These are phyloP conservation scores for Cylloceria caligata DNA, from an alignment of 2,888 invertebrate genomes.

Conservation along the genomic window DNA sequence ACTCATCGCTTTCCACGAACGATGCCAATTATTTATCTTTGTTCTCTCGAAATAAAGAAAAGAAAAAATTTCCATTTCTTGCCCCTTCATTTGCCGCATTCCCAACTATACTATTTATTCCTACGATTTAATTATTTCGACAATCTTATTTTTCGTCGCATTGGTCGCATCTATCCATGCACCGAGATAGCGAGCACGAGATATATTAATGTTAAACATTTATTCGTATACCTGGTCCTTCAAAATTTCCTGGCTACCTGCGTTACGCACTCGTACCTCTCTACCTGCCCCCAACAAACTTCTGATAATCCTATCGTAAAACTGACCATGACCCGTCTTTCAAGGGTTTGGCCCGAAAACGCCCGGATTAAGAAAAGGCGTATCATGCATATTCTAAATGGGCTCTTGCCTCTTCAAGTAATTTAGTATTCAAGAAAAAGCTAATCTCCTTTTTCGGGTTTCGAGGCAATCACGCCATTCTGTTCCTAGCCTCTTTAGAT, in stretches of 20 bases:
- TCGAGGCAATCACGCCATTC: neutral
- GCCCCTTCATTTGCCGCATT: neutral
- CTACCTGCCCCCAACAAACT: conserved; percentile 41
- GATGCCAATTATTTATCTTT: conserved; percentile 64
- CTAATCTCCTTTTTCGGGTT: neutral
- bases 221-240: conserved; percentile 47
- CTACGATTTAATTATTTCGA: neutral
- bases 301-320: conserved; percentile 46
- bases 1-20: conserved; percentile 37
- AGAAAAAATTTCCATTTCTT: conserved; percentile 22
- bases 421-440: conserved; percentile 41
- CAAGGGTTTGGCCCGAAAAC: conserved; percentile 17
- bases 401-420: conserved; percentile 1
- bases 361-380: conserved; percentile 40
- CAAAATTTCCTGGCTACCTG: conserved; percentile 36
- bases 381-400: conserved; percentile 54
- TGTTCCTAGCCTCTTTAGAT: neutral
- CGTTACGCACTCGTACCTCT: conserved; percentile 17
- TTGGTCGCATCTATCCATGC: neutral
- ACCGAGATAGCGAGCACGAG: conserved; percentile 33
- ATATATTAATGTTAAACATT: conserved; percentile 42
- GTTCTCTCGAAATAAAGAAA: conserved; percentile 52
- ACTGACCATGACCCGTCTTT: conserved; percentile 50
- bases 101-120: neutral
- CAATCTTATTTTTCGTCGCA: neutral